Evolutionary conservation across 2,888 invertebrate species (phyloP), one percentile per base, ranked within the genome.

Genomic region (Zele albiditarsus): DNA sequence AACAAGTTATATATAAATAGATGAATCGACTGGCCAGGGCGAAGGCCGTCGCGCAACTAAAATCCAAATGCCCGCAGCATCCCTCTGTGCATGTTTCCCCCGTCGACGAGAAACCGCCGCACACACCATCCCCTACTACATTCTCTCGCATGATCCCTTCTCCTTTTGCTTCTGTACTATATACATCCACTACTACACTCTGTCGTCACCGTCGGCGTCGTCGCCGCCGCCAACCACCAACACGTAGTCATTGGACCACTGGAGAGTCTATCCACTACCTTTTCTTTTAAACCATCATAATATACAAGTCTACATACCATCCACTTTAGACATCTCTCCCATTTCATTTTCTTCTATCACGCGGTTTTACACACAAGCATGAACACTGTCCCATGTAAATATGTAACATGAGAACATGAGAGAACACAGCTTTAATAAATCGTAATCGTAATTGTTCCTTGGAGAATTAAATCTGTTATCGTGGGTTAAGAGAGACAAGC

Each of bases 11-110:
- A 3, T 23, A 12, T 25, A 65, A 78, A 42, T 66, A 81, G 80
- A 83, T 84, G 83, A 81, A 86, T 83, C 84, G 84, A 85, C 85
- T 82, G 82, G 83, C 82, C 85, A 81, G 84, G 84, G 79, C 86
- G 85, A 86, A 82, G 86, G 86, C 86, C 84, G 86, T 84, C 86
- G 85, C 87, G 82, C 87, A 83, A 87, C 87, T 87, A 85, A 84
- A 82, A 79, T 80, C 80, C 79, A 74, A 80, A 74, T 77, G 78
- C 80, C 82, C 83, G 79, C 84, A 84, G 85, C 86, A 85, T 86
- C 85, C 84, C 84, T 81, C 75, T 80, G 71, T 75, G 74, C 53
- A 53, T 53, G 53, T 53, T 78, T 77, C 78, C 78, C 77, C 73
- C 80, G 80, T 77, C 78, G 76, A 71, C 71, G 73, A 46, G 65